Evolutionary conservation across 1,140 invertebrate genomes (phyloP).

Genomic region (Heliconius congener): DNA sequence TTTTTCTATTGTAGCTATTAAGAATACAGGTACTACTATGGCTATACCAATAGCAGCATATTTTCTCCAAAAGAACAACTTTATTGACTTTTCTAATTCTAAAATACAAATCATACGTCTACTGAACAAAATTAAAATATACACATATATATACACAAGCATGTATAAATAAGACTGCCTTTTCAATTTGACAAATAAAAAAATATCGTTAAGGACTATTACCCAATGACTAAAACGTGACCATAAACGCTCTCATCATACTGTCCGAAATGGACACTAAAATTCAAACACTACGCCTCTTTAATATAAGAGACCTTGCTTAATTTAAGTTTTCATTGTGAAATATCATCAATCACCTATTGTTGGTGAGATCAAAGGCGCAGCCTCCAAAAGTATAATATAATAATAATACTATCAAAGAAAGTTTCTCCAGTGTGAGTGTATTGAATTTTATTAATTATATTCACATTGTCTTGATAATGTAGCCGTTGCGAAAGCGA

Average conservation of each 20-base stretch:
- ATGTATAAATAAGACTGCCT: neutral
- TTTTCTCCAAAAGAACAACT: too few species aligned
- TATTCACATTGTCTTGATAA: neutral
- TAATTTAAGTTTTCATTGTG: neutral
- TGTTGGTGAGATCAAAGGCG: conserved; percentile 22
- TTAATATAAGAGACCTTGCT: neutral
- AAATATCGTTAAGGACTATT: neutral
- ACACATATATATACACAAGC: neutral
- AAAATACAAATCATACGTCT: neutral
- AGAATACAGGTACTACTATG: too few species aligned
- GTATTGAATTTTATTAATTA: conserved; percentile 13
- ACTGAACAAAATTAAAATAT: neutral
- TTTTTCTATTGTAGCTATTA: neutral
- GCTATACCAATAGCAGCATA: too few species aligned
- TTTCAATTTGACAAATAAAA: neutral
- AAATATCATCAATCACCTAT: conserved; percentile 28
- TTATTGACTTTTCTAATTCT: too few species aligned
- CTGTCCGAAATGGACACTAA: neutral
- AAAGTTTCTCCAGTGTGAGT: neutral
- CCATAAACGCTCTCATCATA: neutral
- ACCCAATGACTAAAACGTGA: neutral
- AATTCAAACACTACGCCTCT: neutral
- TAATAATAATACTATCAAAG: neutral
- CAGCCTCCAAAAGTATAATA: neutral
- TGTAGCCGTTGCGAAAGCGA: neutral